phyloP scores from a whole-genome alignment of 2,797 vertebrate species.

The Lepus oiostolus region DNA sequence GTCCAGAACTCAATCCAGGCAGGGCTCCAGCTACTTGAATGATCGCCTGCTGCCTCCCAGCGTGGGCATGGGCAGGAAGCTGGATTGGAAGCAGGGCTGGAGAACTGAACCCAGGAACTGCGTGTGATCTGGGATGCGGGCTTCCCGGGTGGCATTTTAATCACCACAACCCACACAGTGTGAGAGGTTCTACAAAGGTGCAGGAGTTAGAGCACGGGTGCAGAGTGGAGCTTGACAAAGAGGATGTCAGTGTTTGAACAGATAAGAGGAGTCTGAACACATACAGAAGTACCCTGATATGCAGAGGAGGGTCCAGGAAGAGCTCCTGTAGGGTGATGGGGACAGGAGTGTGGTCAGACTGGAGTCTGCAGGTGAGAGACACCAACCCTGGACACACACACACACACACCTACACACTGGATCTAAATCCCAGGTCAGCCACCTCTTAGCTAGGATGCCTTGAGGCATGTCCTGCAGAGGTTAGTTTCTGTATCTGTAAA shows the following conservation, averaged over 20 bases:
- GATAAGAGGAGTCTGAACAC: neutral
- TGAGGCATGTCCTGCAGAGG: neutral
- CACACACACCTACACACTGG: no score
- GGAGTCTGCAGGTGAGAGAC: neutral
- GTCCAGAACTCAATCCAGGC: no score
- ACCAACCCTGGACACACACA: neutral
- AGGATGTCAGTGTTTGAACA: neutral
- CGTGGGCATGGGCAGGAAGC: neutral
- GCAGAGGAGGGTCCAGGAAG: neutral
- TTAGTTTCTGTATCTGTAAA: neutral
- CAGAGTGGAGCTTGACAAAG: no score
- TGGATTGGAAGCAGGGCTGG: no score
- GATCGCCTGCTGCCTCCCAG: no score
- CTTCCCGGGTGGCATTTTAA: no score
- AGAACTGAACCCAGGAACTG: neutral
- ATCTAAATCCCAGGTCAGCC: neutral
- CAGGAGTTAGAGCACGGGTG: no score
- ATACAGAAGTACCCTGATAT: neutral
- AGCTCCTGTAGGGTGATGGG: neutral
- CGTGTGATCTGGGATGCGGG: no score
- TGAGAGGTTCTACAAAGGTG: no score
- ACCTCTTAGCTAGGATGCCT: neutral
- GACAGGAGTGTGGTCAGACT: neutral
- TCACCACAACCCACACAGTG: no score
- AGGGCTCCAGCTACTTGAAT: no score